Evolutionary conservation across 23 tunicate species (phyloP).

Genomic region (Halocynthia roretzi): DNA sequence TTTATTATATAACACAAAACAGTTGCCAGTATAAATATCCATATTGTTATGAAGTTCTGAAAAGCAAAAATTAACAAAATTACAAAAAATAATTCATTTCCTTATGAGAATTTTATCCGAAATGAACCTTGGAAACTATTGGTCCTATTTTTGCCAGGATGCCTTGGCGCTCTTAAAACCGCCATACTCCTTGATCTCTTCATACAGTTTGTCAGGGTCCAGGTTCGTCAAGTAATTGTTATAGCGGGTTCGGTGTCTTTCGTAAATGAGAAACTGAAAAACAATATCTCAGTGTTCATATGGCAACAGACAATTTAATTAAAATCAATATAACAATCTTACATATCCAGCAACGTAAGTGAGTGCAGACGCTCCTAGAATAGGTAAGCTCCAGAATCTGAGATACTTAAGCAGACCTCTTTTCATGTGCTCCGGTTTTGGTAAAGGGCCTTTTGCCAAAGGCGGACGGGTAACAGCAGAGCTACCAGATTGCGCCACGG

Average conservation of each 20-base stretch:
- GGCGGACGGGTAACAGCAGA: conserved; percentile 32
- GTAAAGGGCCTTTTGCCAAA: conserved; percentile 63
- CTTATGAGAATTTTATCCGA: neutral
- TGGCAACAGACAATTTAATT: neutral
- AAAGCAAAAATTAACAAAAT: neutral
- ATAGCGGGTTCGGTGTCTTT: conserved; percentile 6
- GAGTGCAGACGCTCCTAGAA: conserved; percentile 4
- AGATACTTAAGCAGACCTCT: conserved; percentile 18
- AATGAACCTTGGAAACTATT: neutral
- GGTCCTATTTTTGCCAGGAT: conserved; percentile 70
- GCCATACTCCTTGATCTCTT: conserved; percentile 73
- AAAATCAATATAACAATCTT: conserved; percentile 4
- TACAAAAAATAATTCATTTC: neutral
- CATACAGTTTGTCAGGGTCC: conserved; percentile 54
- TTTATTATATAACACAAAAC: too few species aligned
- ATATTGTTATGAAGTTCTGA: neutral
- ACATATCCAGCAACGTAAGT: conserved; percentile 35
- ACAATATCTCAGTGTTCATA: neutral
- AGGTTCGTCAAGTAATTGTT: conserved; percentile 26
- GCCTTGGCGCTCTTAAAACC: conserved; percentile 71
- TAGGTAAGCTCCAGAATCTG: conserved; percentile 27
- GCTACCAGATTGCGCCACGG: neutral
- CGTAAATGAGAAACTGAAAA: conserved; percentile 35
- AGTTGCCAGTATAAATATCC: too few species aligned
- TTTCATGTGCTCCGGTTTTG: conserved; percentile 71